These are phyloP conservation scores for Perdita meconis DNA, from an alignment of 2,888 invertebrate genomes.

Conservation along the genomic window DNA sequence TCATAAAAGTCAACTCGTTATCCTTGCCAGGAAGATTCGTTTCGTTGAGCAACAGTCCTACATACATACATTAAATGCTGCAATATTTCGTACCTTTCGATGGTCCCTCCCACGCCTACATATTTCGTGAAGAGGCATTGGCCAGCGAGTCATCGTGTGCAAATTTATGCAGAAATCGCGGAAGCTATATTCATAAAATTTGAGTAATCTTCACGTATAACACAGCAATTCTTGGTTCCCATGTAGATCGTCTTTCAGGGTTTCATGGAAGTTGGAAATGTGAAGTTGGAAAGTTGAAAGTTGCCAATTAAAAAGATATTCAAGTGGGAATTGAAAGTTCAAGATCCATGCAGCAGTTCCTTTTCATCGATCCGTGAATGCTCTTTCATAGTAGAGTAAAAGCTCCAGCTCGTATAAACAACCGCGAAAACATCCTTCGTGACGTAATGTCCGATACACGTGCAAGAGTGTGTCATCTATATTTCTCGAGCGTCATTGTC, in stretches of 20 bases:
- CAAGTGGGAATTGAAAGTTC: no score
- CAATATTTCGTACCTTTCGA: slow-evolving; percentile 15
- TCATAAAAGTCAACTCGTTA: slow-evolving; percentile 2
- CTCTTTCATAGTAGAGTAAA: neutral
- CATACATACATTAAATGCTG: neutral
- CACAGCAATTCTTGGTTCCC: no score
- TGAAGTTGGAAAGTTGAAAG: no score
- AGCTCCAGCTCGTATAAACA: neutral
- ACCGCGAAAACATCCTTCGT: neutral
- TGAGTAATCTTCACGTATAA: no score
- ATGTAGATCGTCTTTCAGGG: no score
- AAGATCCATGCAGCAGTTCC: no score
- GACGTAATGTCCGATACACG: neutral
- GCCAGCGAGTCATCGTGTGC: neutral
- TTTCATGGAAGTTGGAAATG: no score
- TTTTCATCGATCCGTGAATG: neutral
- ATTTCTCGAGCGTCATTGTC: neutral
- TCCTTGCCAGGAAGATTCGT: neutral
- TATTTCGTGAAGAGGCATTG: neutral
- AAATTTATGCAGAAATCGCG: neutral
- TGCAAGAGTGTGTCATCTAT: neutral
- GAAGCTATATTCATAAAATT: no score
- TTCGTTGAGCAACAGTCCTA: slow-evolving; percentile 8
- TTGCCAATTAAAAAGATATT: no score
- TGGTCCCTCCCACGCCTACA: neutral